These are phyloP conservation scores for Nanorana parkeri DNA, from an alignment of 2,113 vertebrate species.

Conservation along the genomic window DNA sequence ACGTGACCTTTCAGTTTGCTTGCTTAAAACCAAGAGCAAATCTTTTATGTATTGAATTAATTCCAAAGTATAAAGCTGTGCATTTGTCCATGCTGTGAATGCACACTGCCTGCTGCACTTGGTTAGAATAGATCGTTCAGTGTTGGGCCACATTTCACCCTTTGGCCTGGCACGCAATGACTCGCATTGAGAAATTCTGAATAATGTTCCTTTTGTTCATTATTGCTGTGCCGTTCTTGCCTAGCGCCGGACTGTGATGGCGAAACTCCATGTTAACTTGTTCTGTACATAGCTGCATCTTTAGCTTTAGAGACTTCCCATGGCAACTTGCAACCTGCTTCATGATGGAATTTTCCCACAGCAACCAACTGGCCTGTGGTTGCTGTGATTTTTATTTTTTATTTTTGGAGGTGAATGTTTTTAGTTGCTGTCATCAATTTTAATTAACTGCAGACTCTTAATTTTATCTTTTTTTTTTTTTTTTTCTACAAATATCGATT, in stretches of 20 bases:
- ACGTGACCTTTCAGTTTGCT: too few species aligned
- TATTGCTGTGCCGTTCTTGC: background rate
- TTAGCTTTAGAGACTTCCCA: background rate
- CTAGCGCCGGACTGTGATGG: background rate
- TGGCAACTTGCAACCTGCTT: background rate
- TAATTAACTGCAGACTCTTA: too few species aligned
- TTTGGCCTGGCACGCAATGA: background rate
- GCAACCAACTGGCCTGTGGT: too few species aligned
- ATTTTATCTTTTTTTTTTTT: too few species aligned
- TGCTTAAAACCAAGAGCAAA: too few species aligned
- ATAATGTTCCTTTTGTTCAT: constrained; percentile 25
- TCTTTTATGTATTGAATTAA: too few species aligned
- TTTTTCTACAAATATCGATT: too few species aligned
- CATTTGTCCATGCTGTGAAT: background rate
- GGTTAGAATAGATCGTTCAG: background rate
- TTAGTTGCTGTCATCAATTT: too few species aligned
- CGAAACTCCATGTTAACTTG: background rate
- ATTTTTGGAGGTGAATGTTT: too few species aligned
- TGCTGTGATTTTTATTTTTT: too few species aligned
- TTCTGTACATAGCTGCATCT: background rate
- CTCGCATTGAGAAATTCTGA: background rate
- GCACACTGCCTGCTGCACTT: background rate
- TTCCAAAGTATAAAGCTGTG: too few species aligned
- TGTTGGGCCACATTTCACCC: background rate
- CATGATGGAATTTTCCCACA: too few species aligned